Evolutionary conservation across 2,797 vertebrate genomes (phyloP), one percentile per base, ranked within the genome.

Genomic region (Aeoliscus strigatus): DNA sequence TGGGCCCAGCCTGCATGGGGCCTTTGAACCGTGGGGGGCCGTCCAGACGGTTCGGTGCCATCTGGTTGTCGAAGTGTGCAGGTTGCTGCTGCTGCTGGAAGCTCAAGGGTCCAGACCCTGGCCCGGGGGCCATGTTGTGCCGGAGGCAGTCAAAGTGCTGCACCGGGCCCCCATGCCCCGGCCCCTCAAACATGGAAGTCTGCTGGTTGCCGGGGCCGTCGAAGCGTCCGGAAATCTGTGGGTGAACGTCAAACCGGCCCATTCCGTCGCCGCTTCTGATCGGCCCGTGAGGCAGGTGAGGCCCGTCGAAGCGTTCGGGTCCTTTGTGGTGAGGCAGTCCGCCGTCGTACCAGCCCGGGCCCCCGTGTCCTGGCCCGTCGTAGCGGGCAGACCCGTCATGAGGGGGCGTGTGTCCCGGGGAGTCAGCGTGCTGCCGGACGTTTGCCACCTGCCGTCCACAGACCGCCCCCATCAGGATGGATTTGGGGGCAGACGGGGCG

Each of bases 191-290:
- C 41, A 81, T 69, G 0, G 14, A 53, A 3, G 60, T 45, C 50
- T 82, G 91, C 29, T 88, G 90, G 37, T 79, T 75, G 2, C 83
- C 52, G 30, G 87, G 83, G 2, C 87, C 82, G 6, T 81, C 83
- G 18, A 84, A 89, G 56, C 89, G 60, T 4, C 68, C 76, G 1
- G 86, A 81, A 46, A 81, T 88, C 61, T 87, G 84, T 48, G 86
- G 68, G 27, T 85, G 87, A 5, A 80, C 81, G 9, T 94, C 90
- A 59, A 94, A 94, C 53, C 90, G 85, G 38, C 88, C 87, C 31
- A 86, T 59, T 1, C 52, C 39, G 2, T 91, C 89, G 12, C 84
- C 86, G 43, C 85, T 88, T 55, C 90, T 86, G 48, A 88, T 70
- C 10, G 77, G 86, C 37, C 84, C 90, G 39, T 77, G 77, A 26